Evolutionary conservation across 2,797 vertebrate genomes (phyloP).

Genomic region (Syndactyla subalaris): DNA sequence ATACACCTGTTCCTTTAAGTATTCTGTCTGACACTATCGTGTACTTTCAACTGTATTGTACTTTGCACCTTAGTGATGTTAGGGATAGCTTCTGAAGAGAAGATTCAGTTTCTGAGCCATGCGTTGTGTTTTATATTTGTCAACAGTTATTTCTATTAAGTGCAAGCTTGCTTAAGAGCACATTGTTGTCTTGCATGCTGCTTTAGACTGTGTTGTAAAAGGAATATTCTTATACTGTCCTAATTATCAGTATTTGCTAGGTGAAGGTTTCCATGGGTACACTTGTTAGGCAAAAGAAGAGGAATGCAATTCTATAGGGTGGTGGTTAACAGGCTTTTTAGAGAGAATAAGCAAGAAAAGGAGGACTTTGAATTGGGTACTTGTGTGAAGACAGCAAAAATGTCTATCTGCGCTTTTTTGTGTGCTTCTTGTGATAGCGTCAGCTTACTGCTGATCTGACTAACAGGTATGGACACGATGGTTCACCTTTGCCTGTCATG

Average conservation of each 20-base stretch:
- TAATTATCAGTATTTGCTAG: background rate
- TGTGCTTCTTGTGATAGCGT: background rate
- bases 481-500: background rate
- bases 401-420: background rate
- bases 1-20: background rate
- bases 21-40: background rate
- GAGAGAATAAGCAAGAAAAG: background rate
- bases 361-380: background rate
- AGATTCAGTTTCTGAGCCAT: background rate
- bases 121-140: background rate
- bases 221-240: background rate
- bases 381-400: background rate
- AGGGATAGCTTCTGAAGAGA: background rate
- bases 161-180: background rate
- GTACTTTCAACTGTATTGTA: background rate
- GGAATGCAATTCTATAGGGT: background rate
- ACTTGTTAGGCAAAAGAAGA: background rate
- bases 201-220: background rate
- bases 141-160: background rate
- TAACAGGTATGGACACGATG: background rate
- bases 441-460: background rate
- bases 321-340: background rate
- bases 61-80: background rate
- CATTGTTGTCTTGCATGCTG: background rate
- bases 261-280: slow-evolving; percentile 25